Evolutionary conservation across 35 echinoderm and acorn worm genomes (phyloP), one percentile per base, ranked within the genome.

Genomic region (Heliocidaris tuberculata): DNA sequence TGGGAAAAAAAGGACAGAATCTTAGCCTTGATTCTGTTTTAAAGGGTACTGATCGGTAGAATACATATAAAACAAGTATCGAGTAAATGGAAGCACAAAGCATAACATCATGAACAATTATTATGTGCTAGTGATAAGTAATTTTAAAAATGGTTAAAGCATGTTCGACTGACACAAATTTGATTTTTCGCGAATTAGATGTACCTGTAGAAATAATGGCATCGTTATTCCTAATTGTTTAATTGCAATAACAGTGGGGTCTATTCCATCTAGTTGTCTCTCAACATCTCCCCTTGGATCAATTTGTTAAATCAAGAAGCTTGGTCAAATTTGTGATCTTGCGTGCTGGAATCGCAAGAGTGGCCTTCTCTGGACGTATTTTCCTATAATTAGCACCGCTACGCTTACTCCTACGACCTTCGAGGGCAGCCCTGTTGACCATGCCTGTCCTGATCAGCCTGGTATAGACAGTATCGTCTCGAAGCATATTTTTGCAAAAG

Each of bases 401-500:
- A 24, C 6, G 19, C 52, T 56, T 56, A 56, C 52, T 6, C 65
- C 27, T 78, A 17, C 17, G 7, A 7, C 21, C 65, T 78, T 78
- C 27, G 21, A n/a, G 27, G 65, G 27, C 21, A 78, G 65, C 65
- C 27, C 65, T 78, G 21, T 78, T 78, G 15, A 78, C 65, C 65
- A 78, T 78, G 27, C 65, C 87, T 32, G 12, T 89, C 47, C 19
- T 32, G 35, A 93, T 49, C 31, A 93, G 50, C 9, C 2, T 17
- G 8, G 86, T 59, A 60, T 60, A 95, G 15, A 21, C 24, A 2
- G 52, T 2, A 61, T 95, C 94, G 4, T 17, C 48, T 5, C 94
- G 85, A 29, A 95, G 30, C 30, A 95, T 50, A 85, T 92, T 90
- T 59, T 93, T 10, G 85, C 95, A 95, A 15, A 50, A 85, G 35